phyloP scores from a whole-genome alignment of 2,797 vertebrate genomes.

The Avahi laniger region DNA sequence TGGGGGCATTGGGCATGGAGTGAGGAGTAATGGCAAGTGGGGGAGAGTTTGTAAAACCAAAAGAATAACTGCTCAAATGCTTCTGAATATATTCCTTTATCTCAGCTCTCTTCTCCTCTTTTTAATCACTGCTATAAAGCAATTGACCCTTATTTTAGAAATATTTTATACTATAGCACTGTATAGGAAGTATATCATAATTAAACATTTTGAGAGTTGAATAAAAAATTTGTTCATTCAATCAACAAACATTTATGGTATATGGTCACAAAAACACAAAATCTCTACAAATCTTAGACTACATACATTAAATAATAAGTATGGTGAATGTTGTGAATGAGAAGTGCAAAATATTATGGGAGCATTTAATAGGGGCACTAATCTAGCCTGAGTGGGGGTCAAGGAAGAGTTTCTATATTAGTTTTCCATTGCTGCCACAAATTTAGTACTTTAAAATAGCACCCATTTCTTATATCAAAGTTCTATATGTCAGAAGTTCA shows the following conservation, averaged over 20 bases:
- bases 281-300: conserved; percentile 38
- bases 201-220: conserved; percentile 52
- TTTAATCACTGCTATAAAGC: conserved; percentile 26
- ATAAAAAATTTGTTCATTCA: conserved; percentile 40
- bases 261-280: background rate
- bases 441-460: background rate
- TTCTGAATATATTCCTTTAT: conserved; percentile 40
- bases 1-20: background rate
- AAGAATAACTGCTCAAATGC: background rate
- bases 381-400: background rate
- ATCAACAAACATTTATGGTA: conserved; percentile 21
- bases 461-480: conserved; percentile 4
- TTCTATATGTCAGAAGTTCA: background rate
- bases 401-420: background rate
- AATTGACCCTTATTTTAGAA: background rate
- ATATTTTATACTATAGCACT: conserved; percentile 46
- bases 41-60: conserved; percentile 14
- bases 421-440: conserved; percentile 43
- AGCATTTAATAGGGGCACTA: background rate
- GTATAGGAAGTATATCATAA: background rate
- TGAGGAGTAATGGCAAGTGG: background rate
- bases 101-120: background rate
- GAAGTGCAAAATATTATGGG: background rate
- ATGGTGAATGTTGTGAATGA: conserved; percentile 42
- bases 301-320: conserved; percentile 34